Base-by-base conservation (phyloP, 2,113 vertebrate genomes). In the Calidris pugnax region DNA sequence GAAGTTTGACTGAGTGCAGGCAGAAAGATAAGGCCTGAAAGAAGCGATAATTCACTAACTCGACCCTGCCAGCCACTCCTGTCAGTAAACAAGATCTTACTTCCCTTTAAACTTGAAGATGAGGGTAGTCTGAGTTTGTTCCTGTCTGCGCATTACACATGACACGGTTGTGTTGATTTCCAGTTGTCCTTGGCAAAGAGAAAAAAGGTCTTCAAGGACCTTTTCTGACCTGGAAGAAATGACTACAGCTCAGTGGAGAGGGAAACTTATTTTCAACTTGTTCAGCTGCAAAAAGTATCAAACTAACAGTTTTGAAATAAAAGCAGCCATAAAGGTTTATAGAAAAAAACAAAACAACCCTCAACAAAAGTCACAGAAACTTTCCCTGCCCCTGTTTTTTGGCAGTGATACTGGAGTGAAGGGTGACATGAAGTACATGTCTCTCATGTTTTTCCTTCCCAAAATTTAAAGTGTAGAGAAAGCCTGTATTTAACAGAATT, bases 11-110 rank as follows among this genome's bases (percentile, higher is more conserved):
- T 33, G 53, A 87, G 63, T n/a, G 71, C 67, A 87, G 87, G 51
- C 17, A 2, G 50, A 69, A 87, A 92, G 82, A 92, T 94, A 92
- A 96, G 75, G 45, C 37, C 64, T 63, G 79, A 37, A 93, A 55
- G 30, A 87, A 53, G 32, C 0, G 4, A 17, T 80, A 94, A 93
- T 66, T 94, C 72, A 71, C 28, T 55, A 30, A 13, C 41, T 76
- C 8, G 48, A 41, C 23, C 45, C 33, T 43, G 27, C 53, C 69
- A 95, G 43, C 33, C 35, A 48, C 37, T 81, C 14, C 50, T 43
- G 63, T 55, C 71, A 43, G 72, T 63, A 84, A 95, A 80, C 75
- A 93, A 87, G 67, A 64, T 39, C 45, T 89, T 77, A 18, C 21
- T 79, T 94, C 50, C 57, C 41, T 78, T 91, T 37, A 35, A 68